Evolutionary conservation across 2,113 vertebrate species (phyloP).

Genomic region (Zosterops borbonicus): DNA sequence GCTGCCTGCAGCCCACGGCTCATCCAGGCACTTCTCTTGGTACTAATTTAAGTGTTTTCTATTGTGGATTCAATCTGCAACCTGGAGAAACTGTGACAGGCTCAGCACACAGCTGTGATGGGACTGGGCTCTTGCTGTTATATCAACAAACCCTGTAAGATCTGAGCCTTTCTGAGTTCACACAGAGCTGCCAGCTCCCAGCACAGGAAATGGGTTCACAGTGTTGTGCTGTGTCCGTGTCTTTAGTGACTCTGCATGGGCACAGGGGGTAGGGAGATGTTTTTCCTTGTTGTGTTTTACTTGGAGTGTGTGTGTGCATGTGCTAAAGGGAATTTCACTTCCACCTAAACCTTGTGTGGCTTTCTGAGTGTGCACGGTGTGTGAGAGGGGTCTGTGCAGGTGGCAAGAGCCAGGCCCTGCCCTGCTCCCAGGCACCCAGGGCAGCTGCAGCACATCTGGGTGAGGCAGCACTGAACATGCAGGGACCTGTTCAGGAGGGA

Average conservation of each 20-base stretch:
- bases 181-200: background rate
- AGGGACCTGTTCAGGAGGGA: background rate
- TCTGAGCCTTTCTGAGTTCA: background rate
- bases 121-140: background rate
- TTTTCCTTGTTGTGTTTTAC: background rate
- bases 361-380: background rate
- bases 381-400: background rate
- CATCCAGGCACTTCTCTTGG: background rate
- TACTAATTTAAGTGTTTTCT: background rate
- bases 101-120: background rate
- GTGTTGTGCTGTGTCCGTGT: rapidly evolving
- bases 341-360: background rate
- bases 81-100: background rate
- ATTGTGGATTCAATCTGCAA: background rate
- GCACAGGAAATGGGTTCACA: background rate
- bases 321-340: background rate
- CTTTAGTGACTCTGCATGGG: background rate
- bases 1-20: background rate
- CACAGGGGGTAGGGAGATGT: background rate
- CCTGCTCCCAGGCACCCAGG: background rate
- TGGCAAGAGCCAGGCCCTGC: background rate
- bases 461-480: rapidly evolving
- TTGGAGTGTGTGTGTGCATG: background rate
- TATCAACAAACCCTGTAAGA: background rate
- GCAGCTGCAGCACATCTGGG: background rate